A percentile compares a stretch with the other conserved stretches of the same genome.
Conservation (phyloP, 2,888 invertebrate species). For the Cataglyphis altisquamis region DNA sequence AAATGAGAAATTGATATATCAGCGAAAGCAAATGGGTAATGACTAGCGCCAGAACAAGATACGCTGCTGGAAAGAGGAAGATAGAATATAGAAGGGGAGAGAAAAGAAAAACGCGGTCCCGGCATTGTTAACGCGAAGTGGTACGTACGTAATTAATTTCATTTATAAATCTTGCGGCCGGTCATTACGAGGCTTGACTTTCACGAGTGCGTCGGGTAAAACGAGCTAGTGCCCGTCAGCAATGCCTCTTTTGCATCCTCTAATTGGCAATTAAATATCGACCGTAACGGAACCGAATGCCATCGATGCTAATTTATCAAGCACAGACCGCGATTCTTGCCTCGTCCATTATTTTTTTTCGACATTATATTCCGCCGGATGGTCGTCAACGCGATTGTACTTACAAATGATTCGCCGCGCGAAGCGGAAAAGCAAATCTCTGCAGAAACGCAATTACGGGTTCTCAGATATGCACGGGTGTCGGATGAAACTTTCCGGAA, state of each 20-base stretch:
- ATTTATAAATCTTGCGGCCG: slow-evolving; percentile 71
- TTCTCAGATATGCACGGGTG: slow-evolving; percentile 6
- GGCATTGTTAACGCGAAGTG: slow-evolving; percentile 68
- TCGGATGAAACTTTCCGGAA: slow-evolving; percentile 20
- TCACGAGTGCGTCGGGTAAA: slow-evolving; percentile 62
- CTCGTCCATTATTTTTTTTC: slow-evolving; percentile 54
- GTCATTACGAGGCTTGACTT: slow-evolving; percentile 68
- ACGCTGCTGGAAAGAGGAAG: not conserved
- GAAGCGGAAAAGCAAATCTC: not conserved
- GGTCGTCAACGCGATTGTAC: slow-evolving; percentile 29
- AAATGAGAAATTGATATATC: slow-evolving; percentile 19
- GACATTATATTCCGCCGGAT: slow-evolving; percentile 43
- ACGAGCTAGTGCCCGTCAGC: slow-evolving; percentile 70
- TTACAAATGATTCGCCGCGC: slow-evolving; percentile 21
- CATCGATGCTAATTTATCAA: slow-evolving; percentile 69
- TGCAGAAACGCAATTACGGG: slow-evolving; percentile 34
- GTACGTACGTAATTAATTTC: slow-evolving; percentile 73
- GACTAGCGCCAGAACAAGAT: slow-evolving; percentile 25
- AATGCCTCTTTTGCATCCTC: slow-evolving; percentile 66
- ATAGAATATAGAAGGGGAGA: not conserved
- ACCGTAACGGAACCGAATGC: slow-evolving; percentile 67
- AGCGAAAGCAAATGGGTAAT: slow-evolving; percentile 27
- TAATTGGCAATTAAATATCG: slow-evolving; percentile 80
- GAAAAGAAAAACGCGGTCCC: slow-evolving; percentile 10
- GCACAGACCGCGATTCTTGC: slow-evolving; percentile 28